Conservation (phyloP, 1,140 invertebrate species). For the Drosophila nannoptera region DNA sequence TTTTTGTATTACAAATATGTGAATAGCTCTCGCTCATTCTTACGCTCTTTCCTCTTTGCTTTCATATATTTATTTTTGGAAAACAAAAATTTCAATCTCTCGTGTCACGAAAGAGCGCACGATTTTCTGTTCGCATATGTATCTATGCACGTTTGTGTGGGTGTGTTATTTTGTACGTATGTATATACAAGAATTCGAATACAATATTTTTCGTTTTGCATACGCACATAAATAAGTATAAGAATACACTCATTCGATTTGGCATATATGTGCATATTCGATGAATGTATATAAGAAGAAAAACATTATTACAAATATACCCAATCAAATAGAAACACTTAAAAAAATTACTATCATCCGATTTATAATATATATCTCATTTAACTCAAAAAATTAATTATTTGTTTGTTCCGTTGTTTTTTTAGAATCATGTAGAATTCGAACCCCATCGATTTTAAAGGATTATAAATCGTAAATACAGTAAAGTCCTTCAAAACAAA, state of each 20-base stretch:
- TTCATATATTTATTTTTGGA: constrained; percentile 78
- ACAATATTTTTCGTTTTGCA: constrained; percentile 12
- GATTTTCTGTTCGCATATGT: constrained; percentile 48
- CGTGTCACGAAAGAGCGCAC: constrained; percentile 52
- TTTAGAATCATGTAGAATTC: no score
- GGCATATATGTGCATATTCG: constrained; percentile 3
- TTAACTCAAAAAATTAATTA: no score
- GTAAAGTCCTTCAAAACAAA: no score
- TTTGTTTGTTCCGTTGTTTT: no score
- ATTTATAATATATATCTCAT: no score
- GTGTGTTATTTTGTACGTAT: no score
- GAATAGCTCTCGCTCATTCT: constrained; percentile 44
- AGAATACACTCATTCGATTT: constrained; percentile 2
- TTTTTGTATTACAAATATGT: constrained; percentile 65
- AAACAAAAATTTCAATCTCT: constrained; percentile 71
- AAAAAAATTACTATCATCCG: no score
- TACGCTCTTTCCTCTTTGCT: constrained; percentile 20
- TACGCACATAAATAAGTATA: constrained; percentile 30
- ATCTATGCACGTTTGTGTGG: constrained; percentile 1
- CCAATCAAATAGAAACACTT: background rate
- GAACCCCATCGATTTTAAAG: no score
- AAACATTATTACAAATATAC: no score
- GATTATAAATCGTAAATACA: no score
- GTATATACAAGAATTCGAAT: no score
- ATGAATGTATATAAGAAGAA: constrained; percentile 1